Base-by-base conservation (phyloP, 2,888 invertebrate genomes). In the Clanis bilineata region DNA sequence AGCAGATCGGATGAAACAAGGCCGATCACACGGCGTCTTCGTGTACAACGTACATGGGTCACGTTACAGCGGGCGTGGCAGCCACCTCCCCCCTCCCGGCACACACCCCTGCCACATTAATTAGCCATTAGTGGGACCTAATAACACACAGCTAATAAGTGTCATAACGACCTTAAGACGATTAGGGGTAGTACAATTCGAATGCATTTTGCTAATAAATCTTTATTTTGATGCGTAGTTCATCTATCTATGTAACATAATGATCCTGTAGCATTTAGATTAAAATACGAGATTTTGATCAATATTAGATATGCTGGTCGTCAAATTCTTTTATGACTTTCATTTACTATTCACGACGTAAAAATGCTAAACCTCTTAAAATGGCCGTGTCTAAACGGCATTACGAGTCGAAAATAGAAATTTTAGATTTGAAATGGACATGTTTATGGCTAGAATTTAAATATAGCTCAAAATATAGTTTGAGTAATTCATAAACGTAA, bases 101-200 rank as follows among this genome's bases (percentile, higher is more conserved):
- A n/a, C n/a, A 12, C 21, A 55, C 41, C 44, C 59, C 55, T 25
- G 51, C 41, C 41, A 56, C 59, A 59, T 59, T 56, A 59, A 59
- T 59, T 59, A 55, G 45, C 44, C 59, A 59, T 59, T 59, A 59
- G 56, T 45, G 45, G 56, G 59, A 59, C 59, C 59, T 59, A 59
- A 59, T 59, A 59, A 59, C 59, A 59, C 59, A 56, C 38, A 36
- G 59, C 56, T 59, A 59, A 56, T 59, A 56, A 59, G 56, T 56
- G 23, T 56, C 43, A 55, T 59, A 56, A 59, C 56, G 41, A 57
- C 56, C 43, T 43, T 28, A 41, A 56, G 12, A 23, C 28, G 39
- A 39, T 56, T 56, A 41, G 38, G 56, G 56, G 39, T 39, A 38
- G 36, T 36, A 39, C 38, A 38, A 38, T 36, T 39, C 28, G 15